Evolutionary conservation across 2,888 invertebrate genomes (phyloP).

Genomic region (Eristalis tenax): DNA sequence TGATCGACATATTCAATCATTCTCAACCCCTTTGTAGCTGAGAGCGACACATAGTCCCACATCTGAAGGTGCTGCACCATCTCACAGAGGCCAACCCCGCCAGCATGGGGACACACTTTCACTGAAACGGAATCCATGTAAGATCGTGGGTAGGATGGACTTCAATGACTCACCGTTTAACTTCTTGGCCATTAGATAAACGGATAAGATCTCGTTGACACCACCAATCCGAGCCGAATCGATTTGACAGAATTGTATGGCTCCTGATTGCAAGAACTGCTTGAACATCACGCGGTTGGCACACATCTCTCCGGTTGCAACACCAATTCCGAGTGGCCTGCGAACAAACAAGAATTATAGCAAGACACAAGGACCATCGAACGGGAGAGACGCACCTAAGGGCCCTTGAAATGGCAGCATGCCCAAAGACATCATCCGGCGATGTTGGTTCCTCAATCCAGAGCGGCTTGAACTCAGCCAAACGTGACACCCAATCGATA

Average conservation of each 20-base stretch:
- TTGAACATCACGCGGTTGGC: conserved; percentile 96
- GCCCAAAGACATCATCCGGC: conserved; percentile 95
- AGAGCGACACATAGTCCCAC: conserved; percentile 91
- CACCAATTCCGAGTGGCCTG: conserved; percentile 88
- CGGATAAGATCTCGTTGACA: conserved; percentile 92
- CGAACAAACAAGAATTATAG: not conserved
- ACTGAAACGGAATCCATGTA: conserved; percentile 82
- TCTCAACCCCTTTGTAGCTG: conserved; percentile 87
- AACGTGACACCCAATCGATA: conserved; percentile 91
- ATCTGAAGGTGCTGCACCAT: conserved; percentile 95
- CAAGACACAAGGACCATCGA: not conserved
- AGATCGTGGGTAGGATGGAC: not conserved
- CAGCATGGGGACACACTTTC: conserved; percentile 96
- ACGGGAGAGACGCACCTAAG: conserved; percentile 80
- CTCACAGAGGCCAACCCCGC: conserved; percentile 96
- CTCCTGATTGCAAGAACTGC: conserved; percentile 91
- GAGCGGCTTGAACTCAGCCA: conserved; percentile 87
- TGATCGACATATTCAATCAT: conserved; percentile 94
- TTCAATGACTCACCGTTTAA: conserved; percentile 84
- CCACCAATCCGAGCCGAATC: conserved; percentile 94
- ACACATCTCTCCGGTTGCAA: conserved; percentile 96
- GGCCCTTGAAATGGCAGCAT: conserved; percentile 89
- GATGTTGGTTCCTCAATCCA: conserved; percentile 98
- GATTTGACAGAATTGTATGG: conserved; percentile 93
- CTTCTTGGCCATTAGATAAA: conserved; percentile 94